These are phyloP conservation scores for Glaucomys volans DNA, from an alignment of 2,113 vertebrate genomes.

Conservation along the genomic window DNA sequence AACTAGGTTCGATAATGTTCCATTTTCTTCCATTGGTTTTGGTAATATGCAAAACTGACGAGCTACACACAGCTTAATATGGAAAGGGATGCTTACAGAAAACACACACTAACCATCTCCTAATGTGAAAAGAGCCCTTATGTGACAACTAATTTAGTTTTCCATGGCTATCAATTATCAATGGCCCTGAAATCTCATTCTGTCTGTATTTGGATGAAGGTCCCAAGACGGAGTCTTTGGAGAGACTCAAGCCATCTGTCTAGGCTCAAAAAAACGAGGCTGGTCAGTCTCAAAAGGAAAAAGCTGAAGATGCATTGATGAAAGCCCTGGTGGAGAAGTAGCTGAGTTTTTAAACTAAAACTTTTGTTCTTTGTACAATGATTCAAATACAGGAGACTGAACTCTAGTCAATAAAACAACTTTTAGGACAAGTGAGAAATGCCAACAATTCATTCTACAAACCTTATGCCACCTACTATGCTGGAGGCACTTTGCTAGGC, in stretches of 20 bases:
- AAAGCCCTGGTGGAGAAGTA: neutral
- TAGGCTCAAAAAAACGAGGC: slow-evolving; percentile 38
- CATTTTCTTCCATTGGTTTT: neutral
- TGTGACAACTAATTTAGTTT: slow-evolving; percentile 67
- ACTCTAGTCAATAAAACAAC: neutral
- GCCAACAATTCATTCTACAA: neutral
- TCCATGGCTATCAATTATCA: slow-evolving; percentile 58
- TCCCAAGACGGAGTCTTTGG: neutral
- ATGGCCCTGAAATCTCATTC: slow-evolving; percentile 67
- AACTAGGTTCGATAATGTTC: neutral
- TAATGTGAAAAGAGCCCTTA: slow-evolving; percentile 26
- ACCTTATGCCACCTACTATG: neutral
- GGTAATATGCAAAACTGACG: neutral
- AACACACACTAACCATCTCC: neutral
- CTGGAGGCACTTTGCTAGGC: neutral
- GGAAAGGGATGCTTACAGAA: neutral
- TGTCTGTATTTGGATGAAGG: slow-evolving; percentile 56
- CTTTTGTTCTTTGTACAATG: neutral
- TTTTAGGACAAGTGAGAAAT: neutral
- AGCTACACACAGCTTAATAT: neutral
- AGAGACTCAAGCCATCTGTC: slow-evolving; percentile 63
- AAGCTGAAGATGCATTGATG: neutral
- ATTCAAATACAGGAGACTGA: neutral
- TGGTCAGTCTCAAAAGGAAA: neutral
- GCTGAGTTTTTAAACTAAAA: neutral